These are phyloP conservation scores for Epizoanthus stellaris DNA, from an alignment of 92 coral and sea anemone genomes.

Conservation along the genomic window DNA sequence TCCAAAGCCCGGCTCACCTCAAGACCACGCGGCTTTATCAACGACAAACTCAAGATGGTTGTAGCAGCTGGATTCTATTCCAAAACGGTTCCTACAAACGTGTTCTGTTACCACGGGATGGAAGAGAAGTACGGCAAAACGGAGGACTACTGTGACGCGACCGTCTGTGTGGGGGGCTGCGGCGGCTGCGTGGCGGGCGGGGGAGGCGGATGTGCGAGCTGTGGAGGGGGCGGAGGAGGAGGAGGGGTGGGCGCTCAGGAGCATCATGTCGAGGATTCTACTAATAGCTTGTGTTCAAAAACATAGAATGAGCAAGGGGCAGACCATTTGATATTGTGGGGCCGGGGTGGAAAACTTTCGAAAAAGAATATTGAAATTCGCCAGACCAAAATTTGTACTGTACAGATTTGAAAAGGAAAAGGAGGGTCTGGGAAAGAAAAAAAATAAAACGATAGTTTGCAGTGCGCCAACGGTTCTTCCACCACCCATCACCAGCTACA, in stretches of 20 bases:
- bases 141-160: conserved; percentile 26
- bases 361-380: too few species aligned
- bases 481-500: too few species aligned
- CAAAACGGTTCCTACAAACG: conserved; percentile 33
- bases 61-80: conserved; percentile 43
- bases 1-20: conserved; percentile 24
- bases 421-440: too few species aligned
- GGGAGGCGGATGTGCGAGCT: background rate
- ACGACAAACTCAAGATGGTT: conserved; percentile 38
- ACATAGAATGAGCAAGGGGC: too few species aligned
- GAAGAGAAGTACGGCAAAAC: conserved; percentile 22
- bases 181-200: conserved; percentile 30
- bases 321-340: too few species aligned
- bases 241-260: background rate
- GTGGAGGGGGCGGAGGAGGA: background rate
- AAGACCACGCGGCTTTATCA: conserved; percentile 23
- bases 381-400: too few species aligned
- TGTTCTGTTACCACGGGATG: conserved; percentile 20
- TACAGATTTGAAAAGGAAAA: too few species aligned
- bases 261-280: too few species aligned
- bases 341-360: too few species aligned
- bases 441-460: too few species aligned
- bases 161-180: conserved; percentile 30
- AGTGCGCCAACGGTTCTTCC: too few species aligned
- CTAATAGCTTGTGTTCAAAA: too few species aligned